Evolutionary conservation across 2,888 invertebrate genomes (phyloP).

Genomic region (Diadegma fenestrale): DNA sequence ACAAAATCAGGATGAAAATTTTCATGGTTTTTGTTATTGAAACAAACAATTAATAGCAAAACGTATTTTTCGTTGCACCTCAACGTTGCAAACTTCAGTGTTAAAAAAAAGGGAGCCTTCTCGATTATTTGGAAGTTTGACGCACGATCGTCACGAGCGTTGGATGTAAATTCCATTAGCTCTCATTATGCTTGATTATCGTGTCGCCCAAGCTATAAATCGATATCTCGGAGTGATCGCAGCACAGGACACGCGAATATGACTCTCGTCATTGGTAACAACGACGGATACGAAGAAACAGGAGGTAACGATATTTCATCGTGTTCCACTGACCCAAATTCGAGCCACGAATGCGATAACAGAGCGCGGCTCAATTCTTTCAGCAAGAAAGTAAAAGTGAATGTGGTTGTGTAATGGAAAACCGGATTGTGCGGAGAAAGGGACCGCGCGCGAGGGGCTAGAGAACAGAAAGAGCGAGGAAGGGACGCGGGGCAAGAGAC

Average conservation of each 20-base stretch:
- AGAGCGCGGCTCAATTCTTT: constrained; percentile 62
- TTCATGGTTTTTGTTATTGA: no score
- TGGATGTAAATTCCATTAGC: neutral
- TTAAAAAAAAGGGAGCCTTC: no score
- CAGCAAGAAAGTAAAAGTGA: constrained; percentile 68
- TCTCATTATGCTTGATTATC: neutral
- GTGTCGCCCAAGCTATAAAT: neutral
- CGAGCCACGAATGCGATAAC: constrained; percentile 67
- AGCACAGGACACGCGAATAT: constrained; percentile 34
- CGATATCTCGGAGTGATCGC: constrained; percentile 10
- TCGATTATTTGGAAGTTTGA: neutral
- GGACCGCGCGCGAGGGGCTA: neutral
- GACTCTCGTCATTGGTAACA: constrained; percentile 16
- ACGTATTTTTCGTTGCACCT: no score
- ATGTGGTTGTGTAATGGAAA: constrained; percentile 67
- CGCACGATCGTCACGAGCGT: neutral
- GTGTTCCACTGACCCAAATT: constrained; percentile 70
- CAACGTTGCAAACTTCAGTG: no score
- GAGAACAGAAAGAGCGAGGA: no score
- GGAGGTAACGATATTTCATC: constrained; percentile 55
- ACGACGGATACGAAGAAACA: constrained; percentile 34
- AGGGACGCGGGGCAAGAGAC: no score
- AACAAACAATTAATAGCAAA: no score
- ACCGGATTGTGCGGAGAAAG: constrained; percentile 60
- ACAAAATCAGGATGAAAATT: no score